phyloP scores from a whole-genome alignment of 2,113 vertebrate species.

The Calyptomena viridis region DNA sequence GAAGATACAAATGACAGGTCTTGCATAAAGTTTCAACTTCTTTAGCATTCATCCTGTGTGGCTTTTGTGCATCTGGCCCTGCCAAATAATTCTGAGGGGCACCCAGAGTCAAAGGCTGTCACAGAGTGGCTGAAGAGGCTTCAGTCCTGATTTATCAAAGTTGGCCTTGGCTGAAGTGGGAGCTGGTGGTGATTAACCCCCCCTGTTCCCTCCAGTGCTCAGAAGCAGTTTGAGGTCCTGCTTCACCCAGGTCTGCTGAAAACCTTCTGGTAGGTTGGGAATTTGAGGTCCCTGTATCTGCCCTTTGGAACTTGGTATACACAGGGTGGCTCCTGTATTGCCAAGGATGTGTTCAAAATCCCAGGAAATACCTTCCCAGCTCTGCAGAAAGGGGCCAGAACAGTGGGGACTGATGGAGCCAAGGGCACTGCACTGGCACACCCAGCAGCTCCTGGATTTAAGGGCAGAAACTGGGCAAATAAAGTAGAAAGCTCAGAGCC shows the following conservation, averaged over 20 bases:
- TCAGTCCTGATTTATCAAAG: not conserved
- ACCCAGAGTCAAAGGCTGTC: not conserved
- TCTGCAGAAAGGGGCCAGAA: not conserved
- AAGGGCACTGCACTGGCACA: not conserved
- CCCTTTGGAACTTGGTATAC: not conserved
- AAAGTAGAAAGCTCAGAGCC: not conserved
- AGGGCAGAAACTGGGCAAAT: not conserved
- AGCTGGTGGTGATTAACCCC: fast-evolving
- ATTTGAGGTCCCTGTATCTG: not conserved
- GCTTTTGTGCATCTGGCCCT: not conserved
- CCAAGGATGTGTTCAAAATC: not conserved
- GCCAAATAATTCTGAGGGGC: not conserved
- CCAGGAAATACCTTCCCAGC: not conserved
- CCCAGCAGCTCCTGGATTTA: not conserved
- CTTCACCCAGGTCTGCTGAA: not conserved
- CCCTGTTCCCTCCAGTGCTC: not conserved
- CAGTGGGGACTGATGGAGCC: not conserved
- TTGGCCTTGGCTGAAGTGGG: not conserved
- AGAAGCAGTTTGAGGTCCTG: not conserved
- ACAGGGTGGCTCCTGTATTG: no score
- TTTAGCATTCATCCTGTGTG: not conserved
- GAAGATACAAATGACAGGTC: not conserved
- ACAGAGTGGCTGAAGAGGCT: not conserved
- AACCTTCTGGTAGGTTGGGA: not conserved
- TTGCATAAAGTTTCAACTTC: not conserved